Evolutionary conservation across 2,113 vertebrate genomes (phyloP).

Genomic region (Tauraco erythrolophus): DNA sequence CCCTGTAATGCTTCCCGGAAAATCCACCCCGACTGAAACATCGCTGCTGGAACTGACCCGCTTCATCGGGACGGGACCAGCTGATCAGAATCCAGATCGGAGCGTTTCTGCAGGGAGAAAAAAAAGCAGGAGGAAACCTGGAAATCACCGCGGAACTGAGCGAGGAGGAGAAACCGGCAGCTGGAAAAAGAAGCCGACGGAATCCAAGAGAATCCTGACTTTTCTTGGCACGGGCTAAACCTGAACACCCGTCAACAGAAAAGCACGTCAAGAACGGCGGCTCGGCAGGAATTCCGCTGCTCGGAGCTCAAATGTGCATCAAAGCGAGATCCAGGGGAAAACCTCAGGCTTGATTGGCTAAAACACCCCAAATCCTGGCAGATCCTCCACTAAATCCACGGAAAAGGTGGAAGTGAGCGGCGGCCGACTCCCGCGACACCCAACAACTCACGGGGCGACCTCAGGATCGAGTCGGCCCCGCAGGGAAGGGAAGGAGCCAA

Average conservation of each 20-base stretch:
- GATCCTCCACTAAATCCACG: rapidly evolving
- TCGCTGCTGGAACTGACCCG: too few relatives aligned
- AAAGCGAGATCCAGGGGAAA: neutral
- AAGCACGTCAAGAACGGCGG: too few relatives aligned
- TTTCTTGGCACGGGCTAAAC: neutral
- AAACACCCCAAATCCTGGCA: rapidly evolving
- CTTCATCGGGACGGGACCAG: neutral
- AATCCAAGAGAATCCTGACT: rapidly evolving
- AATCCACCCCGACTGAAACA: neutral
- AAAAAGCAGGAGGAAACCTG: neutral
- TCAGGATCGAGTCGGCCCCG: rapidly evolving
- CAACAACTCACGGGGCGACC: neutral
- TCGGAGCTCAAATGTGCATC: rapidly evolving
- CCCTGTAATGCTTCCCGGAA: neutral
- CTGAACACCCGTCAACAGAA: too few relatives aligned
- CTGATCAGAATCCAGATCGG: neutral
- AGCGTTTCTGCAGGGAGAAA: too few relatives aligned
- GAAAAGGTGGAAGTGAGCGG: rapidly evolving
- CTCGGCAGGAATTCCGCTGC: neutral
- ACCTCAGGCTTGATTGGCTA: rapidly evolving
- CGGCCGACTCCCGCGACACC: rapidly evolving
- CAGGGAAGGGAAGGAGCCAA: neutral
- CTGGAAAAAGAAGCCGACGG: neutral
- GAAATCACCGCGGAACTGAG: neutral
- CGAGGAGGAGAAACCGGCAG: neutral